Evolutionary conservation across 2,888 invertebrate genomes (phyloP), one percentile per base, ranked within the genome.

Genomic region (Dysmachus trigonus): DNA sequence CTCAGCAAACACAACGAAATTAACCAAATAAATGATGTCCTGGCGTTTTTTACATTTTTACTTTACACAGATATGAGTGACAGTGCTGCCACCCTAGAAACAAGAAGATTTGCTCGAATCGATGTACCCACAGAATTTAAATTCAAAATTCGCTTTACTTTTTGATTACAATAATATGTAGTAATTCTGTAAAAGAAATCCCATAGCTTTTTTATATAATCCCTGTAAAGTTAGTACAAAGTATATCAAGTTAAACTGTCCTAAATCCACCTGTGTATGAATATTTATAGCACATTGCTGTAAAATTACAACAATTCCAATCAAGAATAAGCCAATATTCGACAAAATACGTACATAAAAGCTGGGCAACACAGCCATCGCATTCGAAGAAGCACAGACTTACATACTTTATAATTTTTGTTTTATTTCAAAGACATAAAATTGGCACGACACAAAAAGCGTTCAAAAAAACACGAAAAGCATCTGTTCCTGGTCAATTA

Each of bases 401-500:
- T 62, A 62, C 7, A 18, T 51, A 51, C 18, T 51, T 18, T 18
- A n/a, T 51, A 18, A 15, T 51, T 51, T 4, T 51, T 18, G 7
- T n/a, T 18, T 18, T 51, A 7, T 51, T 51, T n/a, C 10, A 10
- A 22, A 62, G 22, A 62, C 62, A 62, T 62, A 18, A 62, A 62
- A 62, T 8, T 62, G 62, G 62, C 82, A 82, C 82, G 33, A 82
- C 82, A 82, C 22, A 62, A 53, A 82, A 82, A 82, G 82, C 82
- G 33, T 13, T 35, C 31, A 82, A 79, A 53, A 62, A 41, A 30
- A 82, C 71, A 82, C 35, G 10, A 18, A 82, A 82, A 82, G 82
- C 82, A 71, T 13, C 6, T 51, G 51, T 47, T 62, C 13, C 62
- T 62, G 22, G 27, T 62, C 62, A 62, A 62, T 7, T 62, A 35